Evolutionary conservation across 2,113 vertebrate genomes (phyloP), one percentile per base, ranked within the genome.

Genomic region (Sylvia atricapilla): DNA sequence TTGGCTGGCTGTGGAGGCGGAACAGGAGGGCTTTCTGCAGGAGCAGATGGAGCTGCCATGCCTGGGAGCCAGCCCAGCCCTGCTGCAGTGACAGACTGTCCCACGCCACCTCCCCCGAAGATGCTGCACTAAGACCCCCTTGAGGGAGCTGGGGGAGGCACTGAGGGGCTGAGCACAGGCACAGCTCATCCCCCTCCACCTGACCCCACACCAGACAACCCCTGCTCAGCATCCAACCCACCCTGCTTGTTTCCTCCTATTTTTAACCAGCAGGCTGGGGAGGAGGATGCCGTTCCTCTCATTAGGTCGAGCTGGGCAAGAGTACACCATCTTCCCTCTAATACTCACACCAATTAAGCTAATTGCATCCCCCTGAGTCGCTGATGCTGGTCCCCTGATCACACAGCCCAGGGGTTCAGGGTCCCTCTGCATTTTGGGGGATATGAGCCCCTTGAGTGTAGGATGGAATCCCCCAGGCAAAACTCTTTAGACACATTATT

Each of bases 21-120:
- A 95, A 53, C 96, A 94, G 96, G 94, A 96, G 85, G 82, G 58
- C 35, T 91, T 96, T 75, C 87, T 85, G 94, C 59, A 5, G 90
- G 88, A 96, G 75, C 96, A 96, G 95, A 96, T 95, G 96, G 95
- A 96, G 92, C 85, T 22, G 37, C 25, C 67, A 0, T 94, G 93
- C 88, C 94, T 93, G 95, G 92, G 95, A 96, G 88, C 88, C 95
- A 88, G 94, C 95, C 94, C 95, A 93, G 92, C 94, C 90, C 92
- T 55, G 91, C 89, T 63, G 80, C 80, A 0, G 96, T 92, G 95
- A 88, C 96, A 96, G 90, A 96, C 95, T 83, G 90, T 68, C 96
- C 95, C 95, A 87, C 24, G 1, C 87, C 23, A 4, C 96, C 95
- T 87, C 87, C 92, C 55, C 19, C 6, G 0, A 4, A 4, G 12